These are phyloP conservation scores for Gymnocypris eckloni DNA, from an alignment of 2,797 vertebrate species.

Conservation along the genomic window DNA sequence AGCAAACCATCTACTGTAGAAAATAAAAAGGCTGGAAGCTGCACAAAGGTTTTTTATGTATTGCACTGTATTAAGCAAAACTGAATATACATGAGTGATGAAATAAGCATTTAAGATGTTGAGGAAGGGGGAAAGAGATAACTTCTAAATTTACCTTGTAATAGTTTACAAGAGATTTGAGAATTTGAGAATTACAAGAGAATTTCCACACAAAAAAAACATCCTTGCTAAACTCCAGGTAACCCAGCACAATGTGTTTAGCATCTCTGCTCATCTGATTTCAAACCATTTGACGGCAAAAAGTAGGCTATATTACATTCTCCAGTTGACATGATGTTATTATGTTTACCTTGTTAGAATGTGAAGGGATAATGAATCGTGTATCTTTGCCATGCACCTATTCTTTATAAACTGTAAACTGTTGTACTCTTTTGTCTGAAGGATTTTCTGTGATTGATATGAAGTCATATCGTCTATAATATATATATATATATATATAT, in stretches of 20 bases:
- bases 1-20: constrained; percentile 9
- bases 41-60: neutral
- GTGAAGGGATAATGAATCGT: neutral
- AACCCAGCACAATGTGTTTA: neutral
- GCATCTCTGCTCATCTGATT: neutral
- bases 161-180: neutral
- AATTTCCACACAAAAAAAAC: neutral
- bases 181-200: no score
- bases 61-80: neutral
- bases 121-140: neutral
- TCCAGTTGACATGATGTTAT: no score
- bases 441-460: neutral
- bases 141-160: neutral
- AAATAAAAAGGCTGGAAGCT: neutral
- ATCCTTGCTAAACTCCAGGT: neutral
- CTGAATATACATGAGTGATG: constrained; percentile 4
- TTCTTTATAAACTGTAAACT: neutral
- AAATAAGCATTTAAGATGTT: neutral
- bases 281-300: neutral
- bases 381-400: neutral
- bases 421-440: neutral
- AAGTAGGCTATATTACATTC: neutral
- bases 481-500: no score
- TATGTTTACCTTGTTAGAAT: neutral
- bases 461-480: neutral